Evolutionary conservation across 2,797 vertebrate genomes (phyloP), one percentile per base, ranked within the genome.

Genomic region (Sebastes jordani): DNA sequence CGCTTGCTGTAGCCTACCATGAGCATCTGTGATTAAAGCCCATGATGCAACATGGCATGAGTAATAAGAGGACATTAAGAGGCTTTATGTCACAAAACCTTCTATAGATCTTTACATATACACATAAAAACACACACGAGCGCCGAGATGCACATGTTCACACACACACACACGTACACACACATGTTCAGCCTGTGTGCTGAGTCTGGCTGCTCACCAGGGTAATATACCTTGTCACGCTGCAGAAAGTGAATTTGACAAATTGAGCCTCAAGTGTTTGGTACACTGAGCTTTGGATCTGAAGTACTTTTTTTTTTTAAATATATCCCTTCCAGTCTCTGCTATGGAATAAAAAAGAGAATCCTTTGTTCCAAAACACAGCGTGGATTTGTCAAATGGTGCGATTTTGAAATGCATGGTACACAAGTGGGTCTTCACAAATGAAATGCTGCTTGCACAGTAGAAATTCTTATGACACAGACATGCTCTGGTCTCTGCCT

Each of bases 231-330:
- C 81, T 85, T 84, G 91, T 91, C 91, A 80, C 61, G 83, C 83
- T 85, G 64, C 71, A 55, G 76, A 88, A 86, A 87, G 85, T 91
- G 84, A 89, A 85, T 86, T 86, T 92, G 90, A 93, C 81, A 91
- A 90, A 91, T 87, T 86, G 85, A 91, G 86, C 83, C 75, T 88
- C 76, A 80, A 85, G 85, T 82, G 76, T 83, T 85, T 66, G 55
- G 55, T 78, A 63, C 72, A 74, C 36, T 74, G 72, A 84, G 77
- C 75, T 81, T 86, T 70, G 61, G 61, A 85, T 87, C 74, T 86
- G 70, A 85, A 85, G 65, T 80, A 81, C 71, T 75, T 81, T 3
- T 42, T 42, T 14, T 38, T 16, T 71, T 54, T 63, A 58, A 49
- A 42, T 29, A 66, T 62, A 59, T 11, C 0, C 42, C 60, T 58